Evolutionary conservation across 1,140 invertebrate genomes (phyloP).

Genomic region (Brachionus paranguensis): DNA sequence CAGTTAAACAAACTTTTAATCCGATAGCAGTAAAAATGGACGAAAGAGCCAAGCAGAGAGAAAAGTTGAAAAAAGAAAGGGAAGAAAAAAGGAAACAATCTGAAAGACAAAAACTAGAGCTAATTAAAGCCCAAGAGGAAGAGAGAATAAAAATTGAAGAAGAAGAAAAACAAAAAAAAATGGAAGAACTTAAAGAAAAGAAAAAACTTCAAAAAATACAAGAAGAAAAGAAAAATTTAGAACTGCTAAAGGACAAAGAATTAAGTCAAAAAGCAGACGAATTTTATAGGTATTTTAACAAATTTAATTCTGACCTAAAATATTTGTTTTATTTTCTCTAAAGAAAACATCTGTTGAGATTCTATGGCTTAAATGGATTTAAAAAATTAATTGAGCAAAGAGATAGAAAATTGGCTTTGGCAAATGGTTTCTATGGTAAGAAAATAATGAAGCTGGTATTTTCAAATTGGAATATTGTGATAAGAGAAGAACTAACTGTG

Average conservation of each 20-base stretch:
- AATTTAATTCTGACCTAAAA: not conserved
- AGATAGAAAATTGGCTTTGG: slow-evolving; percentile 41
- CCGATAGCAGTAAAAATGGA: slow-evolving; percentile 47
- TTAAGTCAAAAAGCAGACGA: slow-evolving; percentile 17
- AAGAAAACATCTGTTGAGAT: slow-evolving; percentile 45
- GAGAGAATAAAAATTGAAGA: slow-evolving; percentile 46
- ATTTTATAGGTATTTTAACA: not conserved
- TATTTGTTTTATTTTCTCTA: slow-evolving; percentile 42
- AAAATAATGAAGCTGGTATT: not conserved
- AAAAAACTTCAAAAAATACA: not conserved
- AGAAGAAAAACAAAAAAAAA: slow-evolving; percentile 48
- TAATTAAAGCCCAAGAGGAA: slow-evolving; percentile 44
- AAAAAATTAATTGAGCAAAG: slow-evolving; percentile 45
- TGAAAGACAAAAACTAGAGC: slow-evolving; percentile 51
- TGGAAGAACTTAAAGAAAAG: slow-evolving; percentile 42
- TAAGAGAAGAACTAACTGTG: not conserved
- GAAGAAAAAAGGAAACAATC: slow-evolving; percentile 47
- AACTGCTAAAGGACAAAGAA: slow-evolving; percentile 13
- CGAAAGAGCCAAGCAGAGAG: slow-evolving; percentile 49
- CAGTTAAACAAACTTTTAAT: not conserved
- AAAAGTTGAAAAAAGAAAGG: slow-evolving; percentile 48
- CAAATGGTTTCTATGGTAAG: slow-evolving; percentile 41
- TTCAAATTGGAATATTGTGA: not conserved
- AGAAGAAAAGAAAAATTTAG: not conserved
- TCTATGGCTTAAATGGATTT: slow-evolving; percentile 47